Evolutionary conservation across 2,797 vertebrate genomes (phyloP).

Genomic region (Sebastes jordani): DNA sequence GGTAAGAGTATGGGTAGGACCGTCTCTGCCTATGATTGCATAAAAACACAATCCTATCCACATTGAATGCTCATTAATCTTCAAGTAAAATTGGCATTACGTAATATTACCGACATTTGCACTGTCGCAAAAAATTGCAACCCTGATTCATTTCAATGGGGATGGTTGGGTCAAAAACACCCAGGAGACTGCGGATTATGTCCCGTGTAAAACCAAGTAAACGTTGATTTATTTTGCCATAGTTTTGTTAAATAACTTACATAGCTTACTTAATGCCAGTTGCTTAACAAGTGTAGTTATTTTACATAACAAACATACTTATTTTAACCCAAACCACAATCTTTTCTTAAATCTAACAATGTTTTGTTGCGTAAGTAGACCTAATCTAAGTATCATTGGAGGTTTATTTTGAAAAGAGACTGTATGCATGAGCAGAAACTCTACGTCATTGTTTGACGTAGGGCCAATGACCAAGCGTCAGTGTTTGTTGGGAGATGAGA

Average conservation of each 20-base stretch:
- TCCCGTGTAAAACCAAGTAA: background rate
- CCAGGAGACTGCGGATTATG: background rate
- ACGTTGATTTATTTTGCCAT: background rate
- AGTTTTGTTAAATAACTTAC: background rate
- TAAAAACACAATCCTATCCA: conserved; percentile 2
- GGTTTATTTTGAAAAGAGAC: background rate
- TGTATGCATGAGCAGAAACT: background rate
- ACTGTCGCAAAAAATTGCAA: background rate
- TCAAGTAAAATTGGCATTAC: background rate
- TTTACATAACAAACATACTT: background rate
- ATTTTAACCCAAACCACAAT: background rate
- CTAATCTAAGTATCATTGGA: background rate
- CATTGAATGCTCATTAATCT: background rate
- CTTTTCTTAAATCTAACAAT: background rate
- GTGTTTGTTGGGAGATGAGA: background rate
- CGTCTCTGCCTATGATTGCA: background rate
- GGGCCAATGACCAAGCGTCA: background rate
- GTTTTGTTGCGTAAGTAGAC: background rate
- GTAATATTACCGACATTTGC: background rate
- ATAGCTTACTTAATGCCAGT: background rate
- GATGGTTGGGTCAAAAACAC: background rate
- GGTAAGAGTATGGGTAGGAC: background rate
- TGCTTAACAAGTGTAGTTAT: background rate
- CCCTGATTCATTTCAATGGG: background rate
- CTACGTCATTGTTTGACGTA: background rate